Percentiles rank a stretch among this genome's conserved stretches.
phyloP scores from a whole-genome alignment of 1,140 invertebrate genomes.

The Drosophila punjabiensis region DNA sequence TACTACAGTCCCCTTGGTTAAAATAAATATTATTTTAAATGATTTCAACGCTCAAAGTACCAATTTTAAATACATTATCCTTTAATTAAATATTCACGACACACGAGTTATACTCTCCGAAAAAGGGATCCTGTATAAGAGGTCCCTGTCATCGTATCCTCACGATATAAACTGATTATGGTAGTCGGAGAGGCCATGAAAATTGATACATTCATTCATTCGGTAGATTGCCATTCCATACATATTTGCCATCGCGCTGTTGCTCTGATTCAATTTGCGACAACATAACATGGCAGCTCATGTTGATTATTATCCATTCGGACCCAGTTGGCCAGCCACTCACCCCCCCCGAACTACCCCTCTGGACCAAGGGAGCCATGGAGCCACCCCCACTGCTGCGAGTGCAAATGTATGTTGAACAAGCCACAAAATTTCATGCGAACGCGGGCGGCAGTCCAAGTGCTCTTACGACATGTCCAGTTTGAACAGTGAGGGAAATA shows the following conservation, averaged over 20 bases:
- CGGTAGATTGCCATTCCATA: conserved; percentile 26
- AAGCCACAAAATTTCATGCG: conserved; percentile 81
- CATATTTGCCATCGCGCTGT: conserved; percentile 33
- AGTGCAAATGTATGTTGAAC: conserved; percentile 78
- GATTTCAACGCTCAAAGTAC: neutral
- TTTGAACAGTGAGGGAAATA: conserved; percentile 20
- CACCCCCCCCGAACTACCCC: conserved; percentile 4
- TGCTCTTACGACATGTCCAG: conserved; percentile 58
- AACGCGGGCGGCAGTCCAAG: conserved; percentile 42
- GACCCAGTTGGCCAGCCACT: conserved; percentile 41
- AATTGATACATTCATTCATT: conserved; percentile 77
- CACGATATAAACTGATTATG: conserved; percentile 65
- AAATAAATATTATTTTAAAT: neutral
- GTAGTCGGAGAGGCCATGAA: conserved; percentile 31
- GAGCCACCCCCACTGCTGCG: conserved; percentile 10
- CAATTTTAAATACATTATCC: neutral
- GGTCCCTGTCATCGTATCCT: neutral
- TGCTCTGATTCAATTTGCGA: conserved; percentile 78
- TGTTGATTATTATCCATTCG: conserved; percentile 76
- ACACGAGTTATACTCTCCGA: neutral
- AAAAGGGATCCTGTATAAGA: neutral
- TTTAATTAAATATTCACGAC: neutral
- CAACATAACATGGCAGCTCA: conserved; percentile 79
- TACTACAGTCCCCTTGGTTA: neutral
- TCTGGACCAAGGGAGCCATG: neutral